Evolutionary conservation across 2,888 invertebrate genomes (phyloP), one percentile per base, ranked within the genome.

Genomic region (Erebia palarica): DNA sequence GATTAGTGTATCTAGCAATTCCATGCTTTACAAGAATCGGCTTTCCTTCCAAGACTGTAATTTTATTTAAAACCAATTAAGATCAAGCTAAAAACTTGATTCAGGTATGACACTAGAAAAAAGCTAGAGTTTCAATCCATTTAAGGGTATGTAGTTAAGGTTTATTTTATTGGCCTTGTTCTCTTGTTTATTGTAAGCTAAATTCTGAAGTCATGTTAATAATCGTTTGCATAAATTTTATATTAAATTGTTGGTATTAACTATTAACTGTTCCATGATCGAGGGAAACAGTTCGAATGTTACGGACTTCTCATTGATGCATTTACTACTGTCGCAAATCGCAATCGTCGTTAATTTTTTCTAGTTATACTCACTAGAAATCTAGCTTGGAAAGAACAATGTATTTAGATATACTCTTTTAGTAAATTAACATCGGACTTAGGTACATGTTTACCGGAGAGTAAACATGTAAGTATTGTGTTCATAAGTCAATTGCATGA

Each of bases 41-140:
- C 57, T 66, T 57, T 57, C 66, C 66, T 16, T 57, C 55, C 44
- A 58, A 66, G 66, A 57, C 44, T 9, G 66, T 58, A 66, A 66
- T 66, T 66, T 66, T 57, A 66, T 58, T 73, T 71, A 69, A 65
- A 71, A 71, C 58, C 69, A 63, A 73, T 71, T 71, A 65, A 65
- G 65, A 69, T 73, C 65, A 57, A 71, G 68, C 63, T 60, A 71
- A 73, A 72, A 71, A 68, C 21, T 21, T 44, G 57, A 47, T 21
- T 63, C 61, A 42, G 21, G 57, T 61, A 70, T 65, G 60, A 42
- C 18, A 60, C 47, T 44, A 59, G 68, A 65, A 66, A 68, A 73
- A 73, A 67, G 67, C 27, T 63, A 63, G 63, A 47, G 61, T 42
- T n/a, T 55, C 55, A 55, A 21, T n/a, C 57, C 73, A 53, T 64